Evolutionary conservation across 2,888 invertebrate genomes (phyloP), one percentile per base, ranked within the genome.

Genomic region (Ptilodon capucinus): DNA sequence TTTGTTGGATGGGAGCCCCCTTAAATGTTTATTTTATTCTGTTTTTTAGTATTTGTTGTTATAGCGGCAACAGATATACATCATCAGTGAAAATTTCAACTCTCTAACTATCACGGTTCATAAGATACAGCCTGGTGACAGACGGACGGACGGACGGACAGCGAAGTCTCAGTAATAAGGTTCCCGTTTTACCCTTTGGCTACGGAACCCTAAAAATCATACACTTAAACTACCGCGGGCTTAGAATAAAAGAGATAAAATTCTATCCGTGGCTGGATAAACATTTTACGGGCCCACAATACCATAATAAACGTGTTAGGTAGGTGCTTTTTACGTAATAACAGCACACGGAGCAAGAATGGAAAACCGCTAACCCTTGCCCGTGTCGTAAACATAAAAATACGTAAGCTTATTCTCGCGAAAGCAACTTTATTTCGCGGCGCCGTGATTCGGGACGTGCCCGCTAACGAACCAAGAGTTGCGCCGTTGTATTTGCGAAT

Each of bases 381-480:
- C 14, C 35, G 17, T 11, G 7, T 9, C 35, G 35, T 35, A 35
- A 35, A 17, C 16, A 35, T 35, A 35, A 35, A 35, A 35, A 35
- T 35, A 35, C 17, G 38, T 11, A n/a, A 38, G 28, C 36, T 42
- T 28, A 18, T 19, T 19, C 51, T 43, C 46, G 48, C 41, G 40
- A 48, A 39, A 35, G 42, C 46, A 46, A 42, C 47, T 57, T 57
- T 57, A 57, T 51, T 48, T 48, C 42, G 44, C 46, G 48, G 32
- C 14, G 46, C 48, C 51, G 51, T 46, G 49, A 51, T 57, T 49
- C 51, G 40, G 18, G 41, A 30, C 44, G 51, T 32, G 43, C 23
- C 47, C 48, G 43, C 53, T 60, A 57, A 60, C 57, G 60, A 60
- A 60, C 57, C 51, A 41, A 54, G 45, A 51, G 43, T 47, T 46